Evolutionary conservation across 2,888 invertebrate species (phyloP).

Genomic region (Philonicus albiceps): DNA sequence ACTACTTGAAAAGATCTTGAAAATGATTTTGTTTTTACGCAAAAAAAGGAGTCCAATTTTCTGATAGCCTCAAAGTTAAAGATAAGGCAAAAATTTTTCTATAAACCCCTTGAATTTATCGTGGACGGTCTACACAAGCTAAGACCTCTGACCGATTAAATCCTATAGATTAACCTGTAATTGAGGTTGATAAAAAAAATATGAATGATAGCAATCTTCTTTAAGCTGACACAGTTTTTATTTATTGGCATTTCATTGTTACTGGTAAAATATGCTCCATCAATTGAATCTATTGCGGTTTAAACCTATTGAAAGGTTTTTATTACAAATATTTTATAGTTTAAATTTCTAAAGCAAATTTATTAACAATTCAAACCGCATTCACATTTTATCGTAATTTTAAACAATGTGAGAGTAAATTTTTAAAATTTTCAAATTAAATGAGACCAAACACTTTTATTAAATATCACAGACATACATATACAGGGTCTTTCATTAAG

Average conservation of each 20-base stretch:
- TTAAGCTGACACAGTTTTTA: too few relatives aligned
- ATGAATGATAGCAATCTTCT: not conserved
- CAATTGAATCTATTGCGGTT: too few relatives aligned
- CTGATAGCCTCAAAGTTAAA: not conserved
- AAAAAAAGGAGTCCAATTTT: not conserved
- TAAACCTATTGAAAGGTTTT: too few relatives aligned
- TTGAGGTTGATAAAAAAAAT: constrained; percentile 63
- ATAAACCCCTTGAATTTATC: not conserved
- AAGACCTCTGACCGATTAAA: not conserved
- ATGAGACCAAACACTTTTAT: not conserved
- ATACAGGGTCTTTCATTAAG: too few relatives aligned
- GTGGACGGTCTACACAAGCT: not conserved
- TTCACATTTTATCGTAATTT: not conserved
- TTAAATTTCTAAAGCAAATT: not conserved
- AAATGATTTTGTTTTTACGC: not conserved
- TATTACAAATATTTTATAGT: too few relatives aligned
- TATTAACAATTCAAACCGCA: not conserved
- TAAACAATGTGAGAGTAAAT: not conserved
- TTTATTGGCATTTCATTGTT: not conserved
- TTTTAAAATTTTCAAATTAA: not conserved
- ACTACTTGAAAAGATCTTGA: not conserved
- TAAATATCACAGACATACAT: too few relatives aligned
- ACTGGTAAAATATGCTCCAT: too few relatives aligned
- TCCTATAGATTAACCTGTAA: not conserved
- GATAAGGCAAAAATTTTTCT: not conserved